Conservation (phyloP, 2,888 invertebrate genomes). For the Eudemis profundana region DNA sequence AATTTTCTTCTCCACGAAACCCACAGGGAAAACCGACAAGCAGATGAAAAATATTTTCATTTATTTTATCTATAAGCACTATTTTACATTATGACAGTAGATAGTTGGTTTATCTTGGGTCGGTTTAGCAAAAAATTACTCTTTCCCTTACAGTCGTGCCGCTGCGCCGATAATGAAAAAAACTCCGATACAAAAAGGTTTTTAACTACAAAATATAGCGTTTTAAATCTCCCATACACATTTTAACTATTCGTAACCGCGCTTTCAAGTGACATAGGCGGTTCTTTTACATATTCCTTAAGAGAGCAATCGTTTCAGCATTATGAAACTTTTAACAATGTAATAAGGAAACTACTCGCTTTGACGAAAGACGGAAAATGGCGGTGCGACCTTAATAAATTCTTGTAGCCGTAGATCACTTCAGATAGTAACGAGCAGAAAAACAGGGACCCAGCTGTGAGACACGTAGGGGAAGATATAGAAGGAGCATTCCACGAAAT, state of each 20-base stretch:
- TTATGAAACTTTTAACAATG: slow-evolving; percentile 11
- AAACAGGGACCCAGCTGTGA: slow-evolving; percentile 32
- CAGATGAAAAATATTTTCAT: slow-evolving; percentile 5
- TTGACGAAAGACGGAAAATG: slow-evolving; percentile 22
- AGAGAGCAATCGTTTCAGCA: neutral
- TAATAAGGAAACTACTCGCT: slow-evolving; percentile 18
- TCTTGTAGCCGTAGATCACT: slow-evolving; percentile 33
- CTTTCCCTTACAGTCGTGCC: neutral
- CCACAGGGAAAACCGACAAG: neutral
- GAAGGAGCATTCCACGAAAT: too few relatives aligned
- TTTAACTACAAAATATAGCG: too few relatives aligned
- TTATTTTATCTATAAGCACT: slow-evolving; percentile 9
- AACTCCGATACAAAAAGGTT: neutral
- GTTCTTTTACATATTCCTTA: neutral
- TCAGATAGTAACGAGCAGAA: slow-evolving; percentile 34
- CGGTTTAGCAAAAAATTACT: slow-evolving; percentile 10
- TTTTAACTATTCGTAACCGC: too few relatives aligned
- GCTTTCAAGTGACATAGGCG: too few relatives aligned
- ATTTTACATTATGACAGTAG: slow-evolving; percentile 10
- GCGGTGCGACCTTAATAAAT: slow-evolving; percentile 36
- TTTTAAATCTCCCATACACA: too few relatives aligned
- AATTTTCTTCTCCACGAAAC: neutral
- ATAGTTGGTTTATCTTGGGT: neutral
- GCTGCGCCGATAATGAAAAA: neutral
- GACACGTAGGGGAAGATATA: slow-evolving; percentile 7